Percentiles rank a stretch among this genome's conserved stretches.
Conservation (phyloP, 1,140 invertebrate species). For the Phymorhynchus buccinoides region DNA sequence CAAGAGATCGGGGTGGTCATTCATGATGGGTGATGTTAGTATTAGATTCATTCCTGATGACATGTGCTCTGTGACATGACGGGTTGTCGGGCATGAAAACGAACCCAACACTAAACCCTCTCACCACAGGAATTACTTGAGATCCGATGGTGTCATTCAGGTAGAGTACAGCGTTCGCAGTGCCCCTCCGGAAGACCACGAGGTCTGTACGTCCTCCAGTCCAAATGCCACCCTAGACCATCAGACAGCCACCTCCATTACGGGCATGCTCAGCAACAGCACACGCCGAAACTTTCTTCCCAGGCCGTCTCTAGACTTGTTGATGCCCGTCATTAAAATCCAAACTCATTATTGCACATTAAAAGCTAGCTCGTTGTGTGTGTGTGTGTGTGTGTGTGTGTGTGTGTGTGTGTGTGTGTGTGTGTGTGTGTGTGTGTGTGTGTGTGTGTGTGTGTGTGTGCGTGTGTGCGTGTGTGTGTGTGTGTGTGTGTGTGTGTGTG, state of each 20-base stretch:
- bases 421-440: neutral
- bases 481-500: neutral
- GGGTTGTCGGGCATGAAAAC: neutral
- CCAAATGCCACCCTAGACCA: neutral
- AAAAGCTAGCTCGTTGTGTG: too few species aligned
- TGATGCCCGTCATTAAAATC: too few species aligned
- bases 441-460: neutral
- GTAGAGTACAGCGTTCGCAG: too few species aligned
- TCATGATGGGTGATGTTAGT: neutral
- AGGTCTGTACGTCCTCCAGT: too few species aligned
- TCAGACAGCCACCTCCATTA: neutral
- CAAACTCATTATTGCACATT: too few species aligned
- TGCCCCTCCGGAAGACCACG: too few species aligned
- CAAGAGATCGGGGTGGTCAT: neutral
- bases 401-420: neutral
- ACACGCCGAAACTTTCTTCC: too few species aligned
- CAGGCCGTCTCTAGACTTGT: too few species aligned
- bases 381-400: conserved; percentile 3
- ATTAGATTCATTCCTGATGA: neutral
- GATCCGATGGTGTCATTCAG: too few species aligned
- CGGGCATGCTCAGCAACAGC: too few species aligned
- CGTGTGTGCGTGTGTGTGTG: neutral
- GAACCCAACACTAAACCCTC: too few species aligned
- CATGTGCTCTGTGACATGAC: too few species aligned
- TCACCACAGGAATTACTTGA: neutral